Evolutionary conservation across 2,113 vertebrate genomes (phyloP).

Genomic region (Phoxinus phoxinus): DNA sequence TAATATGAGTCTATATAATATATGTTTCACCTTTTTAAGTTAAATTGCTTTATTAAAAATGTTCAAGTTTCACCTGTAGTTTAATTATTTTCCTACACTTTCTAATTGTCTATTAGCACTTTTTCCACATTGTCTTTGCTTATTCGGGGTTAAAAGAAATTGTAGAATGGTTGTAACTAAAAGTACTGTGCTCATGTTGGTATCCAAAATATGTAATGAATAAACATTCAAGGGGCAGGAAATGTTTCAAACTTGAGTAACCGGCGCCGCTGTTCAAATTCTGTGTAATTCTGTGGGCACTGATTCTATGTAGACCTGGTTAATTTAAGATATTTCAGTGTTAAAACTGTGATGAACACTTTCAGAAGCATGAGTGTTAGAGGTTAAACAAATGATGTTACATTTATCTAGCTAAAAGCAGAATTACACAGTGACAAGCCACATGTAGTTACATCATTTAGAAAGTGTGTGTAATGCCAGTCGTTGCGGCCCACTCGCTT

Average conservation of each 20-base stretch:
- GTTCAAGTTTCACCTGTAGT: too few relatives aligned
- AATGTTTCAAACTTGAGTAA: background rate
- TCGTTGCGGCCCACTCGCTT: background rate
- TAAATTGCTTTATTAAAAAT: too few relatives aligned
- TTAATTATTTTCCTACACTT: background rate
- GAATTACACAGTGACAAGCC: background rate
- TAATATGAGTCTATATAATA: too few relatives aligned
- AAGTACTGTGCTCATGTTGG: background rate
- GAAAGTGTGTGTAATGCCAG: background rate
- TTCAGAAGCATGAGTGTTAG: background rate
- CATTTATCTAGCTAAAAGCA: background rate
- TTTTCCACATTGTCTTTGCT: background rate
- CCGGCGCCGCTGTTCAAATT: background rate
- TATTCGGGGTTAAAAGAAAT: background rate
- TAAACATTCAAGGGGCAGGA: background rate
- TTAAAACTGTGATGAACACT: background rate
- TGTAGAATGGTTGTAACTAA: background rate
- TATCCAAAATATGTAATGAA: slow-evolving; percentile 1
- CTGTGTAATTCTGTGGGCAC: too few relatives aligned
- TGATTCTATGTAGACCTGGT: background rate
- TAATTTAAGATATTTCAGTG: background rate
- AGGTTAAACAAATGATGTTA: background rate
- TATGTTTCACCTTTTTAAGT: too few relatives aligned
- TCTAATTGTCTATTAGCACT: background rate
- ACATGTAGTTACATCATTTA: slow-evolving; percentile 2